These are phyloP conservation scores for Dipodomys spectabilis DNA, from an alignment of 2,113 vertebrate genomes.

Conservation along the genomic window DNA sequence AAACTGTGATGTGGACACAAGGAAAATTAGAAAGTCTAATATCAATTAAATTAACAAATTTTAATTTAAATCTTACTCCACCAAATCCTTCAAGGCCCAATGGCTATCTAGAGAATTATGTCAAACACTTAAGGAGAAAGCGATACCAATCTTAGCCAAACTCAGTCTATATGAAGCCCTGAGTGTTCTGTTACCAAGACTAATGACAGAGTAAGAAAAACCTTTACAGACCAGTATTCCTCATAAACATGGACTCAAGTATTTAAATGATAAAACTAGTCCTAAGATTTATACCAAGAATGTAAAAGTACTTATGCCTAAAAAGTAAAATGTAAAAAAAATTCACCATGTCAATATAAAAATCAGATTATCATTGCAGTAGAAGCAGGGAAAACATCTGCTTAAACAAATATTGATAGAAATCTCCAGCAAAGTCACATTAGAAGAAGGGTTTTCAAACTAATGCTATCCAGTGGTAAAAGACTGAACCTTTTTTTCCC, in stretches of 20 bases:
- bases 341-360: neutral
- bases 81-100: neutral
- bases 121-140: neutral
- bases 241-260: neutral
- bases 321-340: neutral
- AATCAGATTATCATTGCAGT: neutral
- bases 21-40: neutral
- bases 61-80: neutral
- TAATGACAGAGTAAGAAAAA: neutral
- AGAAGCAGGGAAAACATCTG: neutral
- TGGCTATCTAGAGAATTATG: neutral
- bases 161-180: neutral
- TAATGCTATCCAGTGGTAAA: neutral
- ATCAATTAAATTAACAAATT: neutral
- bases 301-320: neutral
- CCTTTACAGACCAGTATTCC: neutral
- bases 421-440: neutral
- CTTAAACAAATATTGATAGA: neutral
- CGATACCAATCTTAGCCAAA: neutral
- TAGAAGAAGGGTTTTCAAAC: neutral
- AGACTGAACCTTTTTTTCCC: neutral
- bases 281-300: neutral
- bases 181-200: neutral
- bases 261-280: neutral
- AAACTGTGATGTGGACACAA: neutral